A percentile compares a stretch with the other conserved stretches of the same genome.
These are phyloP conservation scores for Furcifer pardalis DNA, from an alignment of 2,797 vertebrate species.

Conservation along the genomic window DNA sequence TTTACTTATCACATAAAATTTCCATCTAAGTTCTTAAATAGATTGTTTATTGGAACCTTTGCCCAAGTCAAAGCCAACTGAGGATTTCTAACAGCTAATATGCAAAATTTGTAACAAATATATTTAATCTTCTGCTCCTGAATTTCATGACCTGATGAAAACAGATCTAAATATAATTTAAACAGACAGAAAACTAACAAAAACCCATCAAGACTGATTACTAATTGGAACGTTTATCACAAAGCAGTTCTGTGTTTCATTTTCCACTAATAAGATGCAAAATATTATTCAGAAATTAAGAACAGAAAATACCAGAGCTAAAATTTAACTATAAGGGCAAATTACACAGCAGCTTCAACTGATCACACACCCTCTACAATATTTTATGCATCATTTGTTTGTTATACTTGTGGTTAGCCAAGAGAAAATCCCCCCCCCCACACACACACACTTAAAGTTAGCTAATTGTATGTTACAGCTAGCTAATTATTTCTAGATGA, in stretches of 20 bases:
- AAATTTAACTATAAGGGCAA: not conserved
- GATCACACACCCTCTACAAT: not conserved
- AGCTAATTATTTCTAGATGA: no score
- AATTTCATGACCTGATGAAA: not conserved
- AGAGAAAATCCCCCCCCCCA: slow-evolving; percentile 1
- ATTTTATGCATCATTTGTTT: not conserved
- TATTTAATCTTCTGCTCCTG: not conserved
- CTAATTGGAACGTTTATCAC: not conserved
- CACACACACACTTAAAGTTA: no score
- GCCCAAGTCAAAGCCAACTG: not conserved
- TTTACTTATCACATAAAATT: not conserved
- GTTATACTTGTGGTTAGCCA: not conserved
- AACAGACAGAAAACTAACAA: not conserved
- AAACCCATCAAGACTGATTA: not conserved
- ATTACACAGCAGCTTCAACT: not conserved
- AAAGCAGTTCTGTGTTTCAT: not conserved
- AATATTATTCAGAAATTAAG: not conserved
- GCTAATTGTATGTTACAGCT: not conserved
- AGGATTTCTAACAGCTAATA: slow-evolving; percentile 1
- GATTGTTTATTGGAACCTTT: slow-evolving; percentile 1
- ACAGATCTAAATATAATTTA: not conserved
- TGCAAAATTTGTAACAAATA: not conserved
- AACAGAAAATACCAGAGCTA: not conserved
- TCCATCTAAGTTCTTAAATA: not conserved
- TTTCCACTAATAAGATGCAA: not conserved